Evolutionary conservation across 2,888 invertebrate species (phyloP).

Genomic region (Chrysolina haemoptera): DNA sequence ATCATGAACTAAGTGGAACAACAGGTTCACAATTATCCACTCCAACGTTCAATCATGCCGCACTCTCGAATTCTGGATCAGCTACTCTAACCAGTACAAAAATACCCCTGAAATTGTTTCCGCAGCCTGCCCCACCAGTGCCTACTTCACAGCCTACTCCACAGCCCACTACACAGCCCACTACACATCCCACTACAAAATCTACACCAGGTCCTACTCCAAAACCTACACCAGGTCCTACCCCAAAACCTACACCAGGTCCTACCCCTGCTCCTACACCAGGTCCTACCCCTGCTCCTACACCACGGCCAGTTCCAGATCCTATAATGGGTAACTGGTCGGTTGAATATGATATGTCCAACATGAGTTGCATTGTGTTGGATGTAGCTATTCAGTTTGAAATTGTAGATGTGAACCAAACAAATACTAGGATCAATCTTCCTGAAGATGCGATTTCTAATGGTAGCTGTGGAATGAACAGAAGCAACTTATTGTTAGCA

Average conservation of each 20-base stretch:
- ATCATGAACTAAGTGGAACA: no score
- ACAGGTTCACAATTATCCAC: no score
- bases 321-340: constrained; percentile 71
- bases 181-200: neutral
- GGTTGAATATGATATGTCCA: constrained; percentile 63
- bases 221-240: neutral
- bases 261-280: constrained; percentile 62
- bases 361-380: constrained; percentile 75
- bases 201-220: neutral
- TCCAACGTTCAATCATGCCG: no score
- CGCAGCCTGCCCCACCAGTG: neutral
- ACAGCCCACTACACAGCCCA: neutral
- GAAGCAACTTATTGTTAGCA: constrained; percentile 64
- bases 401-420: constrained; percentile 68
- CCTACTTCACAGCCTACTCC: neutral
- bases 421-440: constrained; percentile 64
- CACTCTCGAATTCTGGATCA: no score
- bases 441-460: constrained; percentile 67
- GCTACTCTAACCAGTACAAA: no score
- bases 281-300: constrained; percentile 58
- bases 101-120: neutral
- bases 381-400: constrained; percentile 79
- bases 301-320: constrained; percentile 60
- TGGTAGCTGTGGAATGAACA: constrained; percentile 67
- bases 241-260: constrained; percentile 61